Percentiles rank a stretch among this genome's conserved stretches.
Conservation (phyloP, 2,888 invertebrate genomes). For the Selenia dentaria region DNA sequence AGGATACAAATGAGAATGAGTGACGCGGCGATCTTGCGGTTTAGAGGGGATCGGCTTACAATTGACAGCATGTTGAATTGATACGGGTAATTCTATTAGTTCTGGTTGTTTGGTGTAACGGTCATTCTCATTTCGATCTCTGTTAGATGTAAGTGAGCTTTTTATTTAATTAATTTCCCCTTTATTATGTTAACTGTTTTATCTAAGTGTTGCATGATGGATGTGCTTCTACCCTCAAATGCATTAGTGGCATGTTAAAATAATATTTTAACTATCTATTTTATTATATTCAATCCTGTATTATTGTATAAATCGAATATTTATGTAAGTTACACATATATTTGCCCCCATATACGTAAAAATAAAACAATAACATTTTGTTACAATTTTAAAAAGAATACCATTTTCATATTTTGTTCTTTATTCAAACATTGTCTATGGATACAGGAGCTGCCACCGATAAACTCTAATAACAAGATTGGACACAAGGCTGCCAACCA, state of each 20-base stretch:
- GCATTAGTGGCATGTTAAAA: slow-evolving; percentile 71
- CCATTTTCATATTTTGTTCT: no score
- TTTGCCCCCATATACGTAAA: background rate
- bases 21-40: slow-evolving; percentile 23
- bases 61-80: slow-evolving; percentile 45
- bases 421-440: slow-evolving; percentile 25
- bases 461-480: slow-evolving; percentile 67
- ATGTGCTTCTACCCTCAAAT: slow-evolving; percentile 68
- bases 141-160: slow-evolving; percentile 46
- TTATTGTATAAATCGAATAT: slow-evolving; percentile 34
- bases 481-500: slow-evolving; percentile 53
- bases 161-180: slow-evolving; percentile 50
- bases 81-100: slow-evolving; percentile 43
- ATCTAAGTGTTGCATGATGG: slow-evolving; percentile 77
- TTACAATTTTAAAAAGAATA: background rate
- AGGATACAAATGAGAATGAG: slow-evolving; percentile 80
- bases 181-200: slow-evolving; percentile 46
- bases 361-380: slow-evolving; percentile 10
- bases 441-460: slow-evolving; percentile 75
- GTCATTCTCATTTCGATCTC: slow-evolving; percentile 81
- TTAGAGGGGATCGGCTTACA: slow-evolving; percentile 33
- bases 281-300: slow-evolving; percentile 12
- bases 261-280: no score
- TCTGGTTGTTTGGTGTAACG: slow-evolving; percentile 52
- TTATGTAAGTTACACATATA: slow-evolving; percentile 19